A percentile compares a stretch with the other conserved stretches of the same genome.
phyloP scores from a whole-genome alignment of 2,888 invertebrate species.

The Leptopterna dolabrata region DNA sequence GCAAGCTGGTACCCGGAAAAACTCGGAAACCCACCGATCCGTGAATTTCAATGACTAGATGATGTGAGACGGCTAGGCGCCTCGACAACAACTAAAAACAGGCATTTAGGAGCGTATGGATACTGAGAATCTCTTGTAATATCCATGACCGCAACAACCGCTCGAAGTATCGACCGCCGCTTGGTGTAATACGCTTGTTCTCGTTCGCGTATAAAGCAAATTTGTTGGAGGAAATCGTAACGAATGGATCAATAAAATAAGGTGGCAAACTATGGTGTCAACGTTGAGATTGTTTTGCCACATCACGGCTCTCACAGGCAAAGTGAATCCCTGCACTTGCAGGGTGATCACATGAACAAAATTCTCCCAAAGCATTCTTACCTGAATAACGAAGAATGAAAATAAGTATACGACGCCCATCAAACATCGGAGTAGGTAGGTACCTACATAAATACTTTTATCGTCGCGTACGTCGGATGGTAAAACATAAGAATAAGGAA shows the following conservation, averaged over 20 bases:
- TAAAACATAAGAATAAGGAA: no score
- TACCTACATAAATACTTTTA: no score
- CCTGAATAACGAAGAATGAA: no score
- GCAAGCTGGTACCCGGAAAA: neutral
- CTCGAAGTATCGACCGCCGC: neutral
- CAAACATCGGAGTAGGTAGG: no score
- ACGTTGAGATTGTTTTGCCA: no score
- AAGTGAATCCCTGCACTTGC: no score
- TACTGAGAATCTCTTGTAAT: neutral
- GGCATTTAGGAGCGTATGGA: neutral
- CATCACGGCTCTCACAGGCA: no score
- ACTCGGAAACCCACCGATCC: neutral
- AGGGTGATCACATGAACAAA: no score
- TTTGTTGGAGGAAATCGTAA: neutral
- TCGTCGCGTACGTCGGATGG: no score
- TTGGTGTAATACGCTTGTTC: neutral
- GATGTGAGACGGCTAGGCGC: slow-evolving; percentile 7
- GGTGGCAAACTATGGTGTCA: no score
- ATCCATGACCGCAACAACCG: neutral
- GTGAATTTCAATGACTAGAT: neutral
- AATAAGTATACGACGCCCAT: no score
- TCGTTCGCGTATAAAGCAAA: neutral
- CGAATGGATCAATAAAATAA: neutral
- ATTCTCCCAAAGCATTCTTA: no score
- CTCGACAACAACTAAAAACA: slow-evolving; percentile 13